These are phyloP conservation scores for Catalaphyllia jardinei DNA, from an alignment of 64 coral and sea anemone genomes.

Conservation along the genomic window DNA sequence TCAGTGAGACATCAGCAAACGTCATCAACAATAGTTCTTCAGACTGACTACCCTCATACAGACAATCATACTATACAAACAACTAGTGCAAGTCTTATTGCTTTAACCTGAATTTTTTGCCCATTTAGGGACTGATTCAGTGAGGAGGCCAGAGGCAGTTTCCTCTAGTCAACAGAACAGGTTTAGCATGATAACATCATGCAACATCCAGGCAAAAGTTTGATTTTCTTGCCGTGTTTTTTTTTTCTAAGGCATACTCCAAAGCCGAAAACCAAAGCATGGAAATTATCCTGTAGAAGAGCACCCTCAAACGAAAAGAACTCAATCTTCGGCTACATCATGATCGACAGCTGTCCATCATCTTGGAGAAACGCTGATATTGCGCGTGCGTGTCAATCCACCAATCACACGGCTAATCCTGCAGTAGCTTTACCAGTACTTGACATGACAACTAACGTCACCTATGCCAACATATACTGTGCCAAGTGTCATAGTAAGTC, in stretches of 20 bases:
- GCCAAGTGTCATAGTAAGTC: neutral
- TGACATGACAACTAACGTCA: neutral
- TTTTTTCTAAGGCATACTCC: too few species aligned
- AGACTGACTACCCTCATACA: too few species aligned
- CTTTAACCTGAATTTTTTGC: too few species aligned
- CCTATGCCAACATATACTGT: conserved; percentile 20
- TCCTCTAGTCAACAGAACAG: too few species aligned
- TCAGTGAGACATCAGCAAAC: too few species aligned
- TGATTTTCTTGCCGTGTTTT: neutral
- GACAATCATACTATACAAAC: too few species aligned
- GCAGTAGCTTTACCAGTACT: neutral
- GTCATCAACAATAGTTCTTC: too few species aligned
- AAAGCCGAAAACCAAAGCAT: neutral
- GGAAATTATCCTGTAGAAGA: neutral
- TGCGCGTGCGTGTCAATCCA: neutral
- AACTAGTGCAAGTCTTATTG: too few species aligned
- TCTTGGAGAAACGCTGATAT: neutral
- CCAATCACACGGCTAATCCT: neutral
- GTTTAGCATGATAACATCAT: too few species aligned
- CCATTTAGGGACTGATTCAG: too few species aligned
- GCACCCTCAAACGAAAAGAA: neutral
- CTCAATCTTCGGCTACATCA: neutral
- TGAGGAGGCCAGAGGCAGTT: too few species aligned
- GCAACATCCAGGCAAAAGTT: neutral
- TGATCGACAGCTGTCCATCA: neutral